Conservation (phyloP, 2,797 vertebrate species). For the Gallinago solitaria region DNA sequence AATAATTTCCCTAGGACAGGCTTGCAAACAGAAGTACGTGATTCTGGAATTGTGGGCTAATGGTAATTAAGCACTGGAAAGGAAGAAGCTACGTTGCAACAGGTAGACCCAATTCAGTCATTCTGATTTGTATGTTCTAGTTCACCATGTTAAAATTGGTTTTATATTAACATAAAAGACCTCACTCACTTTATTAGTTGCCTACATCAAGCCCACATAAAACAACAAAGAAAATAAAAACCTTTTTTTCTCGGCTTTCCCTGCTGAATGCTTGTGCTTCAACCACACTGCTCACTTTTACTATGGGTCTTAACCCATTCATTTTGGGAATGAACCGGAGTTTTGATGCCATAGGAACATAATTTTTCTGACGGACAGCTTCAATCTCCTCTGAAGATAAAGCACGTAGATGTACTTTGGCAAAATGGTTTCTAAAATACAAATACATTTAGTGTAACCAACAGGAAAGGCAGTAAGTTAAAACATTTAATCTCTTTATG, state of each 20-base stretch:
- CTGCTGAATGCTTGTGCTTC: not conserved
- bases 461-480: not conserved
- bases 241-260: slow-evolving; percentile 68
- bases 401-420: slow-evolving; percentile 81
- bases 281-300: slow-evolving; percentile 71
- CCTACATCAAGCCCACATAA: not conserved
- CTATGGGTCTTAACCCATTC: slow-evolving; percentile 87
- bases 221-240: slow-evolving; percentile 22
- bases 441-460: not conserved
- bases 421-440: slow-evolving; percentile 83
- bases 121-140: not conserved
- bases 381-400: slow-evolving; percentile 78
- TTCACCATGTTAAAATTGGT: not conserved
- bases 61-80: not conserved
- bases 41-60: not conserved
- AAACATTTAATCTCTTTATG: not conserved
- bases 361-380: slow-evolving; percentile 50
- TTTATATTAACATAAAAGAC: not conserved
- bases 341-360: slow-evolving; percentile 71
- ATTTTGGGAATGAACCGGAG: slow-evolving; percentile 94
- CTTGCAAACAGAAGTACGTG: not conserved
- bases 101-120: not conserved
- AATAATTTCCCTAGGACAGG: not conserved
- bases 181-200: not conserved
- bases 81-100: not conserved